phyloP scores from a whole-genome alignment of 2,113 vertebrate species.

The Mus musculus region GRCm39 chr5:129400001-129400500 shows the following conservation, averaged over 20 bases:
- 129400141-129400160: background rate
- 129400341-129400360: no score
- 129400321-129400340: background rate
- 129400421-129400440: background rate
- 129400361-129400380: background rate
- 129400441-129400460: background rate
- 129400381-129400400: background rate
- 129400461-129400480: background rate
- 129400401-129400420: background rate
- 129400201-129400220: no score
- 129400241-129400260: background rate
- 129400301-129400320: background rate
- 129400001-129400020: background rate
- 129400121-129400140: accelerated
- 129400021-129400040: background rate
- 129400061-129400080: background rate
- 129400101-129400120: background rate
- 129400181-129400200: background rate
- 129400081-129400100: background rate
- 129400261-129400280: no score
- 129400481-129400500: background rate
- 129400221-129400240: background rate
- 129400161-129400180: background rate
- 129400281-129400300: background rate
- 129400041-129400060: background rate